Base-by-base conservation (phyloP, 2,888 invertebrate genomes). In the Apantesis nais region DNA sequence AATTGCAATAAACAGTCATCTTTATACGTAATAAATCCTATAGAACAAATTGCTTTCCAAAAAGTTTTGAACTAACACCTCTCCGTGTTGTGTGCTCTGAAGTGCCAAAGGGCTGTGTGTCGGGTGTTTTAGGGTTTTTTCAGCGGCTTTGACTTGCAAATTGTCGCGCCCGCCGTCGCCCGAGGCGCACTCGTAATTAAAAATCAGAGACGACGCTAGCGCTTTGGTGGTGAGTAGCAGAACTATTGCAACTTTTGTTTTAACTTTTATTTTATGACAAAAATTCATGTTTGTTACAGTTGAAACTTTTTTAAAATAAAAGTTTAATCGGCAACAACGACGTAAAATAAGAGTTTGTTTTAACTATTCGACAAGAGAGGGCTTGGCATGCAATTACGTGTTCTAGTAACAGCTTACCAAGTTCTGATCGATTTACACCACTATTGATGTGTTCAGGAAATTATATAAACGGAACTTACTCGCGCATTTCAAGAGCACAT, bases 111-210 rank as follows among this genome's bases (percentile, higher is more conserved):
- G 92, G 92, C 92, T 92, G 88, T 92, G 91, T 91, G 92, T 92
- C 90, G 91, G 92, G 90, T 92, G 93, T 93, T 93, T 93, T 92
- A 91, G 92, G 90, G 91, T 93, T 94, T 94, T 94, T 93, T 93
- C 92, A 92, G 90, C 89, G 91, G 93, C 93, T 94, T 94, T 94
- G 94, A 93, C 90, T 93, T 94, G 94, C 93, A 94, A 94, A 94
- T 94, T 91, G 89, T 88, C 85, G 83, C 82, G 86, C 85, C 88
- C 85, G 86, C 83, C 80, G 78, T 71, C 67, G 77, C 86, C 84
- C 83, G 82, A 83, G 82, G 78, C 75, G 77, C 74, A 72, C 73
- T 79, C 80, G 86, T 92, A 93, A 93, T 93, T 94, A 93, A 92
- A 93, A 93, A 92, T 89, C 88, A 85, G 88, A 80, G 69, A 77